A percentile compares a stretch with the other conserved stretches of the same genome.
Evolutionary conservation across 2,888 invertebrate species (phyloP).

Genomic region (Euzetes globulus): DNA sequence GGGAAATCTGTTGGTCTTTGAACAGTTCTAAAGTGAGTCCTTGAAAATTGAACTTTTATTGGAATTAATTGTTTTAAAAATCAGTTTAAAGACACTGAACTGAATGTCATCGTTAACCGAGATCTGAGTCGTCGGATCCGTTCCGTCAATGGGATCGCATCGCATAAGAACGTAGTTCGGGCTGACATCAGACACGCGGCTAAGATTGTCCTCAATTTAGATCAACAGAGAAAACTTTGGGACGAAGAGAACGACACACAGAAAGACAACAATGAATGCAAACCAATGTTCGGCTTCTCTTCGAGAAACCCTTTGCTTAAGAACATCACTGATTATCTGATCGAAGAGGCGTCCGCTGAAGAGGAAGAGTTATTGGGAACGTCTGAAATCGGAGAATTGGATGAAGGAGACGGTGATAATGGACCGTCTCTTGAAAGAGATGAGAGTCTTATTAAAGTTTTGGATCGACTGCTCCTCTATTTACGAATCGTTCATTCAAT

Average conservation of each 20-base stretch:
- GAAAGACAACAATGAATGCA: not conserved
- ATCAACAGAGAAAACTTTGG: conserved; percentile 76
- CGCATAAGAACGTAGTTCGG: conserved; percentile 76
- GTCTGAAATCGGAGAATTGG: conserved; percentile 47
- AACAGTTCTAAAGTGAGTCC: conserved; percentile 74
- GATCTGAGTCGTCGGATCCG: conserved; percentile 90
- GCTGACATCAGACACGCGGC: conserved; percentile 89
- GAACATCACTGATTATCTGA: conserved; percentile 93
- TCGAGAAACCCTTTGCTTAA: conserved; percentile 78
- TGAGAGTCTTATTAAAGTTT: conserved; percentile 59
- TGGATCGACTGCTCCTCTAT: conserved; percentile 78
- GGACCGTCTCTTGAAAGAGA: conserved; percentile 58
- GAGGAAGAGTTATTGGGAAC: conserved; percentile 81
- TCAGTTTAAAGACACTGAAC: conserved; percentile 76
- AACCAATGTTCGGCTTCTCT: conserved; percentile 44
- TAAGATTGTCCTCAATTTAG: conserved; percentile 80
- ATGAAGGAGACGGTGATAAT: conserved; percentile 46
- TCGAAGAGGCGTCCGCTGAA: conserved; percentile 96
- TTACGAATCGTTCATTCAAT: conserved; percentile 94
- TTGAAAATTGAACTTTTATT: not conserved
- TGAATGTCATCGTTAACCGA: conserved; percentile 91
- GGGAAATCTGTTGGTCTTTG: conserved; percentile 98
- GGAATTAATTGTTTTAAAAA: conserved; percentile 22
- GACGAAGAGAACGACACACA: not conserved
- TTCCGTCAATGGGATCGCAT: conserved; percentile 79